Evolutionary conservation across 2,888 invertebrate species (phyloP).

Genomic region (Zele albiditarsus): DNA sequence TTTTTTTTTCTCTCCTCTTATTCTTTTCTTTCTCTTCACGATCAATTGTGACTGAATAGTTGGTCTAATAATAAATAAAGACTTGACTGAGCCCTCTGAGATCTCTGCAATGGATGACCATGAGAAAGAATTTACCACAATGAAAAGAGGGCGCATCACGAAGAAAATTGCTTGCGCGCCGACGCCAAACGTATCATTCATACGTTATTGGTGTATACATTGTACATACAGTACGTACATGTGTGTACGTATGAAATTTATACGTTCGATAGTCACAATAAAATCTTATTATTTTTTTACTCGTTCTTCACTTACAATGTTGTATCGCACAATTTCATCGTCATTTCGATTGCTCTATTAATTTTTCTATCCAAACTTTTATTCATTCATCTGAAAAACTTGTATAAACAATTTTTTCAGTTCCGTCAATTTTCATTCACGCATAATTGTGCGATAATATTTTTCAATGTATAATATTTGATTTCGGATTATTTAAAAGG

Average conservation of each 20-base stretch:
- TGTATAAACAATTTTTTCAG: too few relatives aligned
- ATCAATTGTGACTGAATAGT: slow-evolving; percentile 15
- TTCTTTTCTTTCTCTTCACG: slow-evolving; percentile 3
- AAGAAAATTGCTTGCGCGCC: slow-evolving; percentile 36
- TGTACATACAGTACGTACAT: neutral
- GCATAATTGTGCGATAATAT: too few relatives aligned
- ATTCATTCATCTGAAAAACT: too few relatives aligned
- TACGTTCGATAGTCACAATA: neutral
- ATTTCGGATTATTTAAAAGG: too few relatives aligned
- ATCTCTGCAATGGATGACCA: slow-evolving; percentile 46
- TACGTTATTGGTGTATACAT: neutral
- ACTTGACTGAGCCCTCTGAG: slow-evolving; percentile 27
- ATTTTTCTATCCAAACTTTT: too few relatives aligned
- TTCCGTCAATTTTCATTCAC: too few relatives aligned
- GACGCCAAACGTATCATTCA: slow-evolving; percentile 33
- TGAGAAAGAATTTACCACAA: slow-evolving; percentile 24
- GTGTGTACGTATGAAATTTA: neutral
- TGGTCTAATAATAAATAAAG: slow-evolving; percentile 15
- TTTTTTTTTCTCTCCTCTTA: neutral
- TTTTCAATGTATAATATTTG: too few relatives aligned
- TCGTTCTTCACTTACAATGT: too few relatives aligned
- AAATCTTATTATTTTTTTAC: too few relatives aligned
- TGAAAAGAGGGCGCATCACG: slow-evolving; percentile 39
- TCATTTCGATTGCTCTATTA: too few relatives aligned
- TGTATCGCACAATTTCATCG: too few relatives aligned